Evolutionary conservation across 1,140 invertebrate genomes (phyloP).

Genomic region (Drosophila kanapiae): DNA sequence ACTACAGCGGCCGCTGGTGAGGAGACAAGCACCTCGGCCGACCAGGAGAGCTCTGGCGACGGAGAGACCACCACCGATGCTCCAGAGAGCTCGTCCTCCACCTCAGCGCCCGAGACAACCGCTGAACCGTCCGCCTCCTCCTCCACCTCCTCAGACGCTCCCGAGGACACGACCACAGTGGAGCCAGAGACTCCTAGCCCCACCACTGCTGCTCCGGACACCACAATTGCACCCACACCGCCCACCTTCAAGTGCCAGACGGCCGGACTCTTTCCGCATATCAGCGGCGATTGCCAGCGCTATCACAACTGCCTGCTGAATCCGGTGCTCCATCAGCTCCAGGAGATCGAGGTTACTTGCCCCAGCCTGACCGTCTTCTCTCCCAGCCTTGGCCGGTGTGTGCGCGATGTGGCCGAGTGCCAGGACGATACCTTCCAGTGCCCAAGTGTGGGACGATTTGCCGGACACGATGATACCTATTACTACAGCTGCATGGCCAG

Average conservation of each 20-base stretch:
- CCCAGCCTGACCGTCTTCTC: constrained; percentile 52
- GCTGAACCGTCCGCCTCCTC: not conserved
- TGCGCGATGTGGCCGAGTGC: constrained; percentile 66
- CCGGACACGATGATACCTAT: constrained; percentile 55
- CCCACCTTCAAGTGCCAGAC: constrained; percentile 55
- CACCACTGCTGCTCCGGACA: constrained; percentile 1
- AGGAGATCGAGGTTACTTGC: constrained; percentile 37
- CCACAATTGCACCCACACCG: constrained; percentile 49
- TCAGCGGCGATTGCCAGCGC: constrained; percentile 52
- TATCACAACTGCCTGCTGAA: constrained; percentile 65
- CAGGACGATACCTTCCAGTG: constrained; percentile 53
- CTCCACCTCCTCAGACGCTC: not conserved
- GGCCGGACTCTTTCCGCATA: constrained; percentile 52
- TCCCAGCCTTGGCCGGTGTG: constrained; percentile 49
- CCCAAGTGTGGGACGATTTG: constrained; percentile 41
- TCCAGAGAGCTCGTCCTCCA: not conserved
- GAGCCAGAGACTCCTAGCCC: constrained; percentile 21
- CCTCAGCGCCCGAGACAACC: constrained; percentile 3
- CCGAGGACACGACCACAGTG: constrained; percentile 24
- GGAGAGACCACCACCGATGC: constrained; percentile 12
- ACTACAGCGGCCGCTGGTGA: not conserved
- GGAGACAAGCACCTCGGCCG: not conserved
- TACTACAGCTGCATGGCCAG: constrained; percentile 69
- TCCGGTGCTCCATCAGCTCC: constrained; percentile 23
- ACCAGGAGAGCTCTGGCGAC: constrained; percentile 21